Percentiles rank a stretch among this genome's conserved stretches.
phyloP scores from a whole-genome alignment of 2,888 invertebrate genomes.

The Agrilus biguttatus region DNA sequence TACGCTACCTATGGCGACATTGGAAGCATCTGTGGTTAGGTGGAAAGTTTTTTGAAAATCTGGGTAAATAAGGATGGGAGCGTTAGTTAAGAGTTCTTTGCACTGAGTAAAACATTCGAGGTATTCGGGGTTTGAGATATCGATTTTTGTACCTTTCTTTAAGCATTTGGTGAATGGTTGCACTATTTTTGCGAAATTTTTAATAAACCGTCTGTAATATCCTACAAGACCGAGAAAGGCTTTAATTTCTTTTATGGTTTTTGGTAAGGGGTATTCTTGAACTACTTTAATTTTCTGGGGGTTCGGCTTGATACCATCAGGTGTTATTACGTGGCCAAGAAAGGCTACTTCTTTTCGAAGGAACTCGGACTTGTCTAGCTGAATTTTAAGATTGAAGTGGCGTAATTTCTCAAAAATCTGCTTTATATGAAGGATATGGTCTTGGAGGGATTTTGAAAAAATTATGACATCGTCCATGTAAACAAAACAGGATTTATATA shows the following conservation, averaged over 20 bases:
- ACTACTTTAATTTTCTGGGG: constrained; percentile 3
- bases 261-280: constrained; percentile 3
- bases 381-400: constrained; percentile 9
- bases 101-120: no score
- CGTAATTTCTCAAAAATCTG: constrained; percentile 10
- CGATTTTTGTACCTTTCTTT: constrained; percentile 6
- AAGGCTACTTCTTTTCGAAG: constrained; percentile 3
- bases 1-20: constrained; percentile 8
- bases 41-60: constrained; percentile 9
- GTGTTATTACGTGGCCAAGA: constrained; percentile 6
- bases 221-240: constrained; percentile 5
- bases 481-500: constrained; percentile 10
- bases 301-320: constrained; percentile 11
- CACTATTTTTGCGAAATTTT: constrained; percentile 6
- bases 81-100: no score
- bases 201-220: constrained; percentile 4
- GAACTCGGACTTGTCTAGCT: constrained; percentile 6
- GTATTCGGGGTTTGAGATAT: no score
- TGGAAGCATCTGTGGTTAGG: constrained; percentile 7
- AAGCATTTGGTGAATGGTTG: constrained; percentile 4
- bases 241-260: constrained; percentile 5
- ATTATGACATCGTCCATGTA: constrained; percentile 13
- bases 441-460: constrained; percentile 11
- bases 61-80: constrained; percentile 1
- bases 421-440: constrained; percentile 9